A percentile compares a stretch with the other conserved stretches of the same genome.
phyloP scores from a whole-genome alignment of 2,113 vertebrate species.

The Channa argus region DNA sequence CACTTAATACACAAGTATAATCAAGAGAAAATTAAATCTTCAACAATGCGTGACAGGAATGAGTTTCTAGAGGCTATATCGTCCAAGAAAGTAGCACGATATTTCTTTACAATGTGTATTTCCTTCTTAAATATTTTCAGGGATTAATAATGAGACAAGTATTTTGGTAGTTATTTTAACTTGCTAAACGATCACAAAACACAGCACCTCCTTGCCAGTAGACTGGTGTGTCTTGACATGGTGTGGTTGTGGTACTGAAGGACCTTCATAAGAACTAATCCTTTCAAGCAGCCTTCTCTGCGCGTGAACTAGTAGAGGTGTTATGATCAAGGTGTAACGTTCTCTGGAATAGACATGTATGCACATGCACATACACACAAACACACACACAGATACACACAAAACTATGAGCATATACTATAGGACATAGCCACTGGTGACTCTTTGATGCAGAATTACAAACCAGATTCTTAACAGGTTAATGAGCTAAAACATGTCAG shows the following conservation, averaged over 20 bases:
- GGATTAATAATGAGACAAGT: neutral
- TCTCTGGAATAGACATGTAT: conserved; percentile 80
- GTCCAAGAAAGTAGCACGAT: too few species aligned
- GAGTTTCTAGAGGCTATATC: neutral
- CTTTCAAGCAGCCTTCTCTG: conserved; percentile 89
- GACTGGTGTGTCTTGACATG: conserved; percentile 74
- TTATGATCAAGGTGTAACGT: conserved; percentile 87
- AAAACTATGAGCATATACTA: too few species aligned
- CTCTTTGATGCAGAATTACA: neutral
- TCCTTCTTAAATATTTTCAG: neutral
- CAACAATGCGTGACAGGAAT: neutral
- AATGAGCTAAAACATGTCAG: neutral
- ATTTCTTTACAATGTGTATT: too few species aligned
- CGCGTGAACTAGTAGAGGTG: conserved; percentile 88
- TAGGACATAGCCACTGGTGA: too few species aligned
- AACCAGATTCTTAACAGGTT: neutral
- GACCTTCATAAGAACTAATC: conserved; percentile 72
- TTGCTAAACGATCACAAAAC: neutral
- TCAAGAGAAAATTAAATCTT: neutral
- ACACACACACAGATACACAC: neutral
- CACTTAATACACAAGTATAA: neutral
- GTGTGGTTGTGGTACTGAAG: conserved; percentile 77
- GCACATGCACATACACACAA: neutral
- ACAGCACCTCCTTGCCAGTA: conserved; percentile 81
- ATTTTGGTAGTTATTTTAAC: neutral